Conservation (phyloP, 1,140 invertebrate genomes). For the Megalonaias nervosa region DNA sequence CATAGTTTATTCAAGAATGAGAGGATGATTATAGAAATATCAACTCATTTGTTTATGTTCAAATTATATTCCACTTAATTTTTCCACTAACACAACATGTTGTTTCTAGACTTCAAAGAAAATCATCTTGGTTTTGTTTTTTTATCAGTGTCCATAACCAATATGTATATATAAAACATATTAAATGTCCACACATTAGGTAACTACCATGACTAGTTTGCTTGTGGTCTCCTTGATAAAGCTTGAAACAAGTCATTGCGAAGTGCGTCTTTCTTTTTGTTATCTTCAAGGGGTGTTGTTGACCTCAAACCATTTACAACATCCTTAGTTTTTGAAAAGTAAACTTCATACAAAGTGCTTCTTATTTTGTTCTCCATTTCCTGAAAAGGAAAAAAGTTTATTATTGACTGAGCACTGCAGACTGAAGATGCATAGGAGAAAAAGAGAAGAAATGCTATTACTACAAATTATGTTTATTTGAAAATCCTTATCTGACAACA, state of each 20-base stretch:
- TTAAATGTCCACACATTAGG: too few species aligned
- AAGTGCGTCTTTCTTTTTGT: slow-evolving; percentile 16
- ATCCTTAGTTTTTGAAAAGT: slow-evolving; percentile 99
- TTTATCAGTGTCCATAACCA: too few species aligned
- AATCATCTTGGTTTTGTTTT: too few species aligned
- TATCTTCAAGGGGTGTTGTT: slow-evolving; percentile 14
- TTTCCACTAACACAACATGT: too few species aligned
- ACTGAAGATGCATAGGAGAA: background rate
- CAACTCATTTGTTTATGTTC: too few species aligned
- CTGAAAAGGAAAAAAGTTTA: slow-evolving; percentile 81
- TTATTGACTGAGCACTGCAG: background rate
- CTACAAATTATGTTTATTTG: too few species aligned
- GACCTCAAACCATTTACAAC: slow-evolving; percentile 98
- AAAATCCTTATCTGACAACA: too few species aligned
- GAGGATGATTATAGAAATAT: too few species aligned
- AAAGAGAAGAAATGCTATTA: background rate
- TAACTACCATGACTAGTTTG: background rate
- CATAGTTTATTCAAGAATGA: too few species aligned
- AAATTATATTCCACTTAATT: too few species aligned
- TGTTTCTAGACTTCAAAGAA: too few species aligned
- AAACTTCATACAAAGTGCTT: slow-evolving; percentile 98
- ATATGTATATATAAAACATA: too few species aligned
- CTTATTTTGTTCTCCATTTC: slow-evolving; percentile 99
- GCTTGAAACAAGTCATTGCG: slow-evolving; percentile 25
- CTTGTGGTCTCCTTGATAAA: slow-evolving; percentile 14